phyloP scores from a whole-genome alignment of 1,140 invertebrate species.

The Microplitis demolitor region DNA sequence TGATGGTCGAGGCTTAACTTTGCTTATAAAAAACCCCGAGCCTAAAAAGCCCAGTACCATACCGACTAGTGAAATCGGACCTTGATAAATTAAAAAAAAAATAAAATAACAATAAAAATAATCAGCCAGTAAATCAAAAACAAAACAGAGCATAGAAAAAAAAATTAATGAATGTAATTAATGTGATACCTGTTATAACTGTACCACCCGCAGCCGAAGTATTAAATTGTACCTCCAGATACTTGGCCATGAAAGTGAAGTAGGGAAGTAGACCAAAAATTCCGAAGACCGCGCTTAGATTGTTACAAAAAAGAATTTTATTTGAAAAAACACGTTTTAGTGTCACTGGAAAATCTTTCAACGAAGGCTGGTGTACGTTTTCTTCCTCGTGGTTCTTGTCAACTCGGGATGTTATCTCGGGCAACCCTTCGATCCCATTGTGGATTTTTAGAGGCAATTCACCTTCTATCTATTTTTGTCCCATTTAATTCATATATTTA shows the following conservation, averaged over 20 bases:
- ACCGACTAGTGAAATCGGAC: slow-evolving; percentile 63
- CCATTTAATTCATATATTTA: not conserved
- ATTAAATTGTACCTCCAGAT: slow-evolving; percentile 73
- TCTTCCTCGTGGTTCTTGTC: slow-evolving; percentile 25
- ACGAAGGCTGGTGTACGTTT: slow-evolving; percentile 39
- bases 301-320: slow-evolving; percentile 66
- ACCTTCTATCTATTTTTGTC: slow-evolving; percentile 28
- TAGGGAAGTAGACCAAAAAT: slow-evolving; percentile 71
- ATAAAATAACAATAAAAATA: not conserved
- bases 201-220: slow-evolving; percentile 68
- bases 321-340: slow-evolving; percentile 67
- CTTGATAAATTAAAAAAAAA: slow-evolving; percentile 39
- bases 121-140: not conserved
- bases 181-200: slow-evolving; percentile 64
- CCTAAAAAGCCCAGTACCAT: slow-evolving; percentile 69
- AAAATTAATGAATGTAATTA: not conserved
- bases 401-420: slow-evolving; percentile 28
- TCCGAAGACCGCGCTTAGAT: slow-evolving; percentile 65
- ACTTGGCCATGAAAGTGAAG: slow-evolving; percentile 73
- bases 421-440: not conserved
- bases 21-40: slow-evolving; percentile 68
- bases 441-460: slow-evolving; percentile 42
- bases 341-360: slow-evolving; percentile 64
- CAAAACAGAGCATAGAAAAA: not conserved
- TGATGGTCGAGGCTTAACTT: slow-evolving; percentile 66